Base-by-base conservation (phyloP, 2,113 vertebrate species). In the Oryzias melastigma region DNA sequence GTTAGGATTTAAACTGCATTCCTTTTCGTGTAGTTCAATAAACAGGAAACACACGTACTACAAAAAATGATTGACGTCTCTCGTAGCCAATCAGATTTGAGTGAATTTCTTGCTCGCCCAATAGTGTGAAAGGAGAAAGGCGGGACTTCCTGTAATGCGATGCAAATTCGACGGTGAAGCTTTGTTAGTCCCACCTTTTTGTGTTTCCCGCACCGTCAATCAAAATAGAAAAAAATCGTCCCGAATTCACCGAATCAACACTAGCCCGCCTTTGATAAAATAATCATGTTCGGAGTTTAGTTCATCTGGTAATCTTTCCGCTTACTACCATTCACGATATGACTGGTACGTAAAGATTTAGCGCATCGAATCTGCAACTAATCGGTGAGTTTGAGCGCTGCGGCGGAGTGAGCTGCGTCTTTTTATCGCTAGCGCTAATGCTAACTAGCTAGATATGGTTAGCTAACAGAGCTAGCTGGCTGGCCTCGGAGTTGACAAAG, bases 171-270 rank as follows among this genome's bases (percentile, higher is more conserved):
- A 92, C 93, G 85, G 91, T 93, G 91, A 88, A 85, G 91, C 92
- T 81, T 47, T 88, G 89, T 82, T 92, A 94, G 94, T 94, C 94
- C 95, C 95, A 90, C 96, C 94, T 93, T 94, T 96, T 95, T 93
- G 94, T 95, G 94, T 95, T 95, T 96, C 95, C 94, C 95, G 94
- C 95, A 96, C 95, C 95, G 96, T 98, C 96, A 97, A 98, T 97
- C 96, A 98, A 97, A 97, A 95, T 94, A 96, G 92, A 93, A 90
- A 92, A 90, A 93, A 91, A 90, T 91, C 92, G 93, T 94, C 92
- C 91, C 91, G 93, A 94, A 92, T 94, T 94, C 92, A 80, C 91
- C 92, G 93, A 35, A 93, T 93, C 92, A 88, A 90, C 87, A 85
- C 89, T 90, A 90, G 90, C 91, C 90, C 91, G 91, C 90, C 91